Evolutionary conservation across 2,888 invertebrate species (phyloP).

Genomic region (Ischnus inquisitorius): DNA sequence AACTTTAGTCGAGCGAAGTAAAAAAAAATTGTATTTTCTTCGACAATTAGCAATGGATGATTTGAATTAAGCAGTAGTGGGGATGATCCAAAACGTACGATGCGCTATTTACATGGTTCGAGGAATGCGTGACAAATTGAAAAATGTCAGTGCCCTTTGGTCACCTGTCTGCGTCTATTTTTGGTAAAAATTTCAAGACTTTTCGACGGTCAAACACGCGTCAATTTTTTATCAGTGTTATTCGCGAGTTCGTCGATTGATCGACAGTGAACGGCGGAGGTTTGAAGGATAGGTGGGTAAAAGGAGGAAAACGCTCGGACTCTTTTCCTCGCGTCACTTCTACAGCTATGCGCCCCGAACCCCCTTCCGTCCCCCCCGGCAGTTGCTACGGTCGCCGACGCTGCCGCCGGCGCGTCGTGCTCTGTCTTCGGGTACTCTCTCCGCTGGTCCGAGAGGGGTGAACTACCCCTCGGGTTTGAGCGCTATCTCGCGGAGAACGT

Average conservation of each 20-base stretch:
- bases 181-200: constrained; percentile 5
- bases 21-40: too few species aligned
- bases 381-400: constrained; percentile 61
- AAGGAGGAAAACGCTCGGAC: background rate
- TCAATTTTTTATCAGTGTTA: constrained; percentile 56
- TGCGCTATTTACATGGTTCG: background rate
- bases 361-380: too few species aligned
- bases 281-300: constrained; percentile 6
- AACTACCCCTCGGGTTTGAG: constrained; percentile 59
- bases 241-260: constrained; percentile 53
- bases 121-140: background rate
- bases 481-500: constrained; percentile 71
- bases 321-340: constrained; percentile 43
- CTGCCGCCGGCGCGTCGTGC: constrained; percentile 39
- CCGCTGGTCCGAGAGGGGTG: constrained; percentile 61
- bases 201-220: background rate
- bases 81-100: background rate
- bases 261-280: constrained; percentile 22
- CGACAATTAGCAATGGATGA: too few species aligned
- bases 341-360: constrained; percentile 11
- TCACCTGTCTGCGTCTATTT: background rate
- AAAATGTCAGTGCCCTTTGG: background rate
- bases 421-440: constrained; percentile 59
- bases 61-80: background rate
- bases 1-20: background rate